Evolutionary conservation across 2,888 invertebrate genomes (phyloP), one percentile per base, ranked within the genome.

Genomic region (Microctonus aethiopoides): DNA sequence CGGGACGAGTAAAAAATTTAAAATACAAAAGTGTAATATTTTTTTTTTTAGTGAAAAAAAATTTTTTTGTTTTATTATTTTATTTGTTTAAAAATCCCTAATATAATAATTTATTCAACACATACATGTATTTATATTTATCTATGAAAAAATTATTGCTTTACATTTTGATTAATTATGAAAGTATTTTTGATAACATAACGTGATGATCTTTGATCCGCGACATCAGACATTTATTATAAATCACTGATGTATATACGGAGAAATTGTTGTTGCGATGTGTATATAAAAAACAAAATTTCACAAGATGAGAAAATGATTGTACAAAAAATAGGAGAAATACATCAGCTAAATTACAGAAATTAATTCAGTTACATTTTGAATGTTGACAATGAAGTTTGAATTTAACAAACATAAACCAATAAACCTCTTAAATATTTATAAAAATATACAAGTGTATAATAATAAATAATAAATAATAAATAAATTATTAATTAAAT

Each of bases 121-220:
- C n/a, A n/a, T n/a, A n/a, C n/a, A n/a, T n/a, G n/a, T n/a, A n/a
- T 20, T 54, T n/a, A 56, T 56, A 56, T 26, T 4, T 13, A n/a
- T n/a, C 24, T n/a, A n/a, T n/a, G n/a, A n/a, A n/a, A 24, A 56
- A 3, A 29, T 56, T 56, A 26, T 26, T 56, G 22, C 22, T 26
- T 26, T n/a, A 56, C 56, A 4, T 26, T 56, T 56, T n/a, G n/a
- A n/a, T n/a, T n/a, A n/a, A n/a, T n/a, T n/a, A n/a, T n/a, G n/a
- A n/a, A n/a, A n/a, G n/a, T n/a, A n/a, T n/a, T 56, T 26, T n/a
- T 26, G 2, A 11, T 22, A 56, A n/a, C 24, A 26, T 29, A 29
- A 29, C 7, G 26, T 36, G 56, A 71, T 68, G 68, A 77, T 77
- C 73, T 75, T 76, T 76, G 70, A 56, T 70, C 72, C 41, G 62